phyloP scores from a whole-genome alignment of 35 echinoderm and acorn worm genomes.

The Heliocidaris erythrogramma region DNA sequence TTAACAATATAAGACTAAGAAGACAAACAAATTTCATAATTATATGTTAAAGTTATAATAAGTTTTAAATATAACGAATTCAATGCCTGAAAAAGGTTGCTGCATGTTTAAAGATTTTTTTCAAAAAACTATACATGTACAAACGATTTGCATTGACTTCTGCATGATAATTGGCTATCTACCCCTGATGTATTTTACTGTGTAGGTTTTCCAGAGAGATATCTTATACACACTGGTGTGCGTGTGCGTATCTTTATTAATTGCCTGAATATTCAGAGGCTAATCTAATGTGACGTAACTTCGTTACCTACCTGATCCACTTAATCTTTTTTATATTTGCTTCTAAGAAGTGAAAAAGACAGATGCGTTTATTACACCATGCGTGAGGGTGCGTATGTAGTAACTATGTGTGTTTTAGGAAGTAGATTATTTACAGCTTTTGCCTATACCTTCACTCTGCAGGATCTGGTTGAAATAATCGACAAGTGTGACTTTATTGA shows the following conservation, averaged over 20 bases:
- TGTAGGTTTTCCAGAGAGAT: not conserved
- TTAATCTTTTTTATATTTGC: not conserved
- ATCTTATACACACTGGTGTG: not conserved
- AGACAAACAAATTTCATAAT: no score
- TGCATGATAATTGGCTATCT: not conserved
- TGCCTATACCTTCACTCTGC: not conserved
- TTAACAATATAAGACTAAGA: no score
- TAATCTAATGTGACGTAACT: conserved; percentile 6
- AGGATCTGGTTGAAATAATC: not conserved
- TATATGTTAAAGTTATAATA: no score
- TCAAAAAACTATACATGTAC: no score
- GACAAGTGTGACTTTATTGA: conserved; percentile 10
- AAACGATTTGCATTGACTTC: no score
- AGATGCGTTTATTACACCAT: not conserved
- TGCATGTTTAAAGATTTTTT: no score
- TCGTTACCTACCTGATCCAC: not conserved
- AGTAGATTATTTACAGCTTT: not conserved
- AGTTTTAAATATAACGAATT: no score
- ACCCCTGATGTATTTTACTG: not conserved
- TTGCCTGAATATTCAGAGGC: not conserved
- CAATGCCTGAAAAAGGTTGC: no score
- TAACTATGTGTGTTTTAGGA: not conserved
- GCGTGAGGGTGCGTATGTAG: not conserved
- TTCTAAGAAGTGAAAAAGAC: not conserved
- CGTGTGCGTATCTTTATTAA: not conserved